Conservation (phyloP, 2,888 invertebrate species). For the Andrena bucephala region DNA sequence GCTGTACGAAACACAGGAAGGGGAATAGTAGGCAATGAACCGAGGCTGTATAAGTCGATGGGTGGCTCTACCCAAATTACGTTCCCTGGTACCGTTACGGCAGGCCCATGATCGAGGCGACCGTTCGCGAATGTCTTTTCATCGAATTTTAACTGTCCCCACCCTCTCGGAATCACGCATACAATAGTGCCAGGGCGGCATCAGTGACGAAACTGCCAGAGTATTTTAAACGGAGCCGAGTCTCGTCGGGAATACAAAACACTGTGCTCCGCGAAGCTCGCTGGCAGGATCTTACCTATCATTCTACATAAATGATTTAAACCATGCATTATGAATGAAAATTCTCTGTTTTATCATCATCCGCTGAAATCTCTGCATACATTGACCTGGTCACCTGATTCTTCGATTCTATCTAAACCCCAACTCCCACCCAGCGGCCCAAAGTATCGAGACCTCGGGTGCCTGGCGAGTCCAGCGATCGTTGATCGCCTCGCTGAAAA, state of each 20-base stretch:
- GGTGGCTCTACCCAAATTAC: constrained; percentile 78
- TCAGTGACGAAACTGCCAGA: constrained; percentile 8
- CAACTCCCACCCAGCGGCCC: background rate
- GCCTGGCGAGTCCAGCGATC: background rate
- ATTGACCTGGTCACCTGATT: too few species aligned
- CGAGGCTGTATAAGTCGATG: constrained; percentile 54
- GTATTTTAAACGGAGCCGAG: constrained; percentile 4
- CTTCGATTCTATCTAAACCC: background rate
- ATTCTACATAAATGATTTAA: background rate
- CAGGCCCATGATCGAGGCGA: constrained; percentile 67
- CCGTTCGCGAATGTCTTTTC: constrained; percentile 55
- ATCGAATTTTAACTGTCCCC: constrained; percentile 58
- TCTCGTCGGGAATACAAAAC: background rate
- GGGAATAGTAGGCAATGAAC: constrained; percentile 63
- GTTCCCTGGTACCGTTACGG: constrained; percentile 78
- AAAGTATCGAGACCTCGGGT: background rate
- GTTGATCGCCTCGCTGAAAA: background rate
- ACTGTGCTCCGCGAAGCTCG: background rate
- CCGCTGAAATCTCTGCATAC: too few species aligned
- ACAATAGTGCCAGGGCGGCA: constrained; percentile 33
- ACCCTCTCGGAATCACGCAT: constrained; percentile 31
- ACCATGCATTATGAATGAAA: background rate
- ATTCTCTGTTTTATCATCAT: too few species aligned
- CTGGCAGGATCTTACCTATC: background rate
- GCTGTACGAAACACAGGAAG: constrained; percentile 30